phyloP scores from a whole-genome alignment of 2,888 invertebrate genomes.

The Morpho achilles region DNA sequence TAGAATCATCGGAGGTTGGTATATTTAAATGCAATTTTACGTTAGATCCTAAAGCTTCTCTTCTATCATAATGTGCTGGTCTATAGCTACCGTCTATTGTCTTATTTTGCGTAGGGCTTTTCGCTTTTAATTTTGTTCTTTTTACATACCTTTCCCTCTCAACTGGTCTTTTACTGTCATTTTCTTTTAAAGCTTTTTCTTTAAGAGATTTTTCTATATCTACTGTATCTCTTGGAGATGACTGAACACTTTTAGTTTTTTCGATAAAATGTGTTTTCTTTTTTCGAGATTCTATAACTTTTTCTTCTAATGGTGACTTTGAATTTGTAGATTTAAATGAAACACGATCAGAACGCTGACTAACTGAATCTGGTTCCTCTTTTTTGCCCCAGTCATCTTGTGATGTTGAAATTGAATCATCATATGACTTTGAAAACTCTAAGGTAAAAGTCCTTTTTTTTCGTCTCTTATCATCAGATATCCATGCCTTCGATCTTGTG shows the following conservation, averaged over 20 bases:
- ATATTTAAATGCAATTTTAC: constrained; percentile 77
- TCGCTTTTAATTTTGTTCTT: constrained; percentile 69
- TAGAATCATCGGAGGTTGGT: constrained; percentile 81
- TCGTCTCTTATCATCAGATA: constrained; percentile 84
- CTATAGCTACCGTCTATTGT: constrained; percentile 53
- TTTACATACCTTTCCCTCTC: constrained; percentile 72
- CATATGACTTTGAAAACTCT: constrained; percentile 83
- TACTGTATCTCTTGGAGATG: constrained; percentile 62
- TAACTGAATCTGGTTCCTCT: constrained; percentile 46
- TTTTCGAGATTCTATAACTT: constrained; percentile 54
- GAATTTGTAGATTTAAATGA: constrained; percentile 45
- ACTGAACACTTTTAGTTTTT: constrained; percentile 62
- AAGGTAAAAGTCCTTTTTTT: constrained; percentile 87
- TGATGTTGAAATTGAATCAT: constrained; percentile 74
- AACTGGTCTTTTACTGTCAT: constrained; percentile 55
- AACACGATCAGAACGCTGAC: constrained; percentile 53
- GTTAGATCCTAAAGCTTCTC: constrained; percentile 71
- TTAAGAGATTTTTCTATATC: constrained; percentile 63
- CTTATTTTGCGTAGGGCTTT: constrained; percentile 71
- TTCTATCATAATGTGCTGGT: constrained; percentile 66
- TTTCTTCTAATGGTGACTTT: constrained; percentile 66
- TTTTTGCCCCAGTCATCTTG: constrained; percentile 71
- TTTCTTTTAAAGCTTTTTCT: constrained; percentile 58
- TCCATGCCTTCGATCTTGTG: constrained; percentile 74
- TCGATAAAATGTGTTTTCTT: constrained; percentile 73